phyloP scores from a whole-genome alignment of 2,797 vertebrate species.

The Zalophus californianus region DNA sequence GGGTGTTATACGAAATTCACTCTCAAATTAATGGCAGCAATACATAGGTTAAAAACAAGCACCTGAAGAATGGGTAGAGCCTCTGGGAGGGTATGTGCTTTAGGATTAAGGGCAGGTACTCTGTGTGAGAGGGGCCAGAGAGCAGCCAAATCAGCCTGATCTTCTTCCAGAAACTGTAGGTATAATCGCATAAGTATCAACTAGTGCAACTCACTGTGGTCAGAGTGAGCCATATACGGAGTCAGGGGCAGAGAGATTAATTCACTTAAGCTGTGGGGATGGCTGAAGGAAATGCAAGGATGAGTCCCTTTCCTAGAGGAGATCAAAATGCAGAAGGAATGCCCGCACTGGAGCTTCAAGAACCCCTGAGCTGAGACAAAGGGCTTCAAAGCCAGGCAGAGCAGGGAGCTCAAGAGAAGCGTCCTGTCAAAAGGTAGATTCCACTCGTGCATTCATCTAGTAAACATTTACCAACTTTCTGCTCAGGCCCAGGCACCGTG shows the following conservation, averaged over 20 bases:
- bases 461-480: background rate
- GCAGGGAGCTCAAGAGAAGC: background rate
- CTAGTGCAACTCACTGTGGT: background rate
- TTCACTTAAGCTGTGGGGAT: background rate
- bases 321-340: background rate
- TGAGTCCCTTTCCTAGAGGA: background rate
- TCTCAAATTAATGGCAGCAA: background rate
- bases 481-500: too few species aligned
- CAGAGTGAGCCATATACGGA: background rate
- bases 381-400: background rate
- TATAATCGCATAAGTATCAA: background rate
- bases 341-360: too few species aligned
- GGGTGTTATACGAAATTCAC: background rate
- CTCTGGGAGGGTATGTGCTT: background rate
- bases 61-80: background rate
- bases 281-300: background rate
- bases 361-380: background rate
- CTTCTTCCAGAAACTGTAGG: background rate
- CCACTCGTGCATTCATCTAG: background rate
- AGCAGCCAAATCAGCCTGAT: background rate
- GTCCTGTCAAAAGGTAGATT: background rate
- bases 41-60: background rate
- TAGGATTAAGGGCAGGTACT: background rate
- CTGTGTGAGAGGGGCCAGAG: background rate
- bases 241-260: background rate